Evolutionary conservation across 2,113 vertebrate genomes (phyloP).

Genomic region (Crotalus horridus): DNA sequence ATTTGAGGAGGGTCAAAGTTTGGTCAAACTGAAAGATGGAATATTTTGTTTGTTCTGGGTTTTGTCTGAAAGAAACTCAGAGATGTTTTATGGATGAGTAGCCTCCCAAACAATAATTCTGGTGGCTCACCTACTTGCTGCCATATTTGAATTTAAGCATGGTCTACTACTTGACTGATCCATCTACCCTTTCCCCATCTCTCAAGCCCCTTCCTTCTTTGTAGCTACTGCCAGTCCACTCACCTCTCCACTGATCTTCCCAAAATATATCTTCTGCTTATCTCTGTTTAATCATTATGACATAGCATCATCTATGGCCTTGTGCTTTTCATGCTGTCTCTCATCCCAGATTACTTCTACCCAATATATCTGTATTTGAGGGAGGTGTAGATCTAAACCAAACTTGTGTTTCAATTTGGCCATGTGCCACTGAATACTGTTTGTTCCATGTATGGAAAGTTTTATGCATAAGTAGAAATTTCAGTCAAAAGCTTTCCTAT

Average conservation of each 20-base stretch:
- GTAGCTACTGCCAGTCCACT: background rate
- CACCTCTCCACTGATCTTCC: background rate
- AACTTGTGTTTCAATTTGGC: background rate
- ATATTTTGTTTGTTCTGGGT: background rate
- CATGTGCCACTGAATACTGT: background rate
- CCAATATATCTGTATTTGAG: background rate
- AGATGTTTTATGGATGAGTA: background rate
- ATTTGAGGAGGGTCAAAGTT: background rate
- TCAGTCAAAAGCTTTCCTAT: background rate
- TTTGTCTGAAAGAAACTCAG: background rate
- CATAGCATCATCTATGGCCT: background rate
- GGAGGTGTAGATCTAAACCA: background rate
- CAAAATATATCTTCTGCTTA: background rate
- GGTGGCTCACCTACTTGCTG: background rate
- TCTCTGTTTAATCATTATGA: background rate
- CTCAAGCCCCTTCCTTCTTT: background rate
- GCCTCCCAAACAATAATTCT: background rate
- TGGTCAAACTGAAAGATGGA: background rate
- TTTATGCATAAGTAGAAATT: background rate
- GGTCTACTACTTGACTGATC: background rate
- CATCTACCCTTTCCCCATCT: background rate
- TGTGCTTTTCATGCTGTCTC: background rate
- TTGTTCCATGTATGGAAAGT: background rate
- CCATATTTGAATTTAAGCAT: background rate
- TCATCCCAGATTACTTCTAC: background rate